These are phyloP conservation scores for Halocynthia aurantium DNA, from an alignment of 23 tunicate genomes.

Conservation along the genomic window DNA sequence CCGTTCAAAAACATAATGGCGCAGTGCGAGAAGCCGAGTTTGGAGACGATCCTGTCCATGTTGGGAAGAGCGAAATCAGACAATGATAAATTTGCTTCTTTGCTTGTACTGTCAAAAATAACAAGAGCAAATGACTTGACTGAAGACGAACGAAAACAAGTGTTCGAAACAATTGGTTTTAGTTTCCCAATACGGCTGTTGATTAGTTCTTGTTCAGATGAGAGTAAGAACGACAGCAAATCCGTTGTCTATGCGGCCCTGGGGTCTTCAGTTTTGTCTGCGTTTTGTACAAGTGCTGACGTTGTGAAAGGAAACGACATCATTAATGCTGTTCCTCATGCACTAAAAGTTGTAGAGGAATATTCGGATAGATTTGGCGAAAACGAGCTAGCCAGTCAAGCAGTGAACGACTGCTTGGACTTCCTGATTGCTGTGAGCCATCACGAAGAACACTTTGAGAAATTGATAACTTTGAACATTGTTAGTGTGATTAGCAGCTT, in stretches of 20 bases:
- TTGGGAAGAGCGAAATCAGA: constrained; percentile 52
- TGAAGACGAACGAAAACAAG: constrained; percentile 12
- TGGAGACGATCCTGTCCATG: constrained; percentile 27
- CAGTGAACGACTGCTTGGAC: constrained; percentile 40
- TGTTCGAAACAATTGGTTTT: constrained; percentile 56
- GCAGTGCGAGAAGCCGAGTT: background rate
- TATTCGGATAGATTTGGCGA: background rate
- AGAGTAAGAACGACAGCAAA: constrained; percentile 2
- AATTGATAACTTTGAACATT: too few species aligned
- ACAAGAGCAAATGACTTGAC: constrained; percentile 32
- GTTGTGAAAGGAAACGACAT: constrained; percentile 12
- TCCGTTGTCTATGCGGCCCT: constrained; percentile 1
- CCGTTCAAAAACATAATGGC: too few species aligned
- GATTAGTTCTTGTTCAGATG: constrained; percentile 12
- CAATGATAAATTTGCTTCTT: constrained; percentile 70
- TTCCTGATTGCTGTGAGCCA: constrained; percentile 15
- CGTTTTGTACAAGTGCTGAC: constrained; percentile 31
- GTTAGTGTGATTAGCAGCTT: too few species aligned
- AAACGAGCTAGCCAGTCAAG: background rate
- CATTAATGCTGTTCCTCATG: constrained; percentile 17
- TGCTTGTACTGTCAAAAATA: constrained; percentile 53
- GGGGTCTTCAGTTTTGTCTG: constrained; percentile 40
- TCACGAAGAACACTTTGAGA: background rate
- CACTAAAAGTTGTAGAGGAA: constrained; percentile 20
- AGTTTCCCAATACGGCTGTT: constrained; percentile 47